These are phyloP conservation scores for Opisthograptis luteolata DNA, from an alignment of 2,888 invertebrate species.

Conservation along the genomic window DNA sequence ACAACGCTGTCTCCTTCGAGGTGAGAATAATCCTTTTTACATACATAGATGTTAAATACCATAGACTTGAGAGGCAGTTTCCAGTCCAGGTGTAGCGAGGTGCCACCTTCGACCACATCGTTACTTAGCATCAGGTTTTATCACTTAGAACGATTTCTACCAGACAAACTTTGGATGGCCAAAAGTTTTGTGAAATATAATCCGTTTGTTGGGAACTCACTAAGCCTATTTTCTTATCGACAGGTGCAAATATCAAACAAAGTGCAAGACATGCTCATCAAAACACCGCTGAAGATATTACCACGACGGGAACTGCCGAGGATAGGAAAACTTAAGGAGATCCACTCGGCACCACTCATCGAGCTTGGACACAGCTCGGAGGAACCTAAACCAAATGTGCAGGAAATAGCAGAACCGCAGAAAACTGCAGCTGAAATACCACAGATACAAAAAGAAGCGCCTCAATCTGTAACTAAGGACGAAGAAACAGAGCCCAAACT, in stretches of 20 bases:
- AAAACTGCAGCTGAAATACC: conserved; percentile 25
- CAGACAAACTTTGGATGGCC: no score
- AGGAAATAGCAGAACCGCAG: conserved; percentile 1
- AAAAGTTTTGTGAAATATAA: no score
- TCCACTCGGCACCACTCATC: conserved; percentile 58
- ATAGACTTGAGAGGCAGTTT: no score
- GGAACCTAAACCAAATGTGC: conserved; percentile 19
- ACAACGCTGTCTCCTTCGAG: conserved; percentile 90
- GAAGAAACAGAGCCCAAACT: conserved; percentile 53
- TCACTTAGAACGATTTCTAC: no score
- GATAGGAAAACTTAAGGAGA: conserved; percentile 58
- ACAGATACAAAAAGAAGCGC: conserved; percentile 28
- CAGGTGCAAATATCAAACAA: conserved; percentile 90
- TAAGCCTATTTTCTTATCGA: conserved; percentile 43
- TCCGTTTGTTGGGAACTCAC: no score
- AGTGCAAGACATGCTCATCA: conserved; percentile 88
- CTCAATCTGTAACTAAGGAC: no score
- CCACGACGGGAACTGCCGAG: conserved; percentile 67
- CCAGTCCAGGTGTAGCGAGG: no score
- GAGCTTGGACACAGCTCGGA: conserved; percentile 45
- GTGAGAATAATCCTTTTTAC: no score
- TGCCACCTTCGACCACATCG: no score
- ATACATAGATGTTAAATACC: no score
- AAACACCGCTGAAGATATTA: conserved; percentile 88
- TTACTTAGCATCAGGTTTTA: no score